Evolutionary conservation across 2,797 vertebrate species (phyloP).

Genomic region (Philypnodon macrostomus): DNA sequence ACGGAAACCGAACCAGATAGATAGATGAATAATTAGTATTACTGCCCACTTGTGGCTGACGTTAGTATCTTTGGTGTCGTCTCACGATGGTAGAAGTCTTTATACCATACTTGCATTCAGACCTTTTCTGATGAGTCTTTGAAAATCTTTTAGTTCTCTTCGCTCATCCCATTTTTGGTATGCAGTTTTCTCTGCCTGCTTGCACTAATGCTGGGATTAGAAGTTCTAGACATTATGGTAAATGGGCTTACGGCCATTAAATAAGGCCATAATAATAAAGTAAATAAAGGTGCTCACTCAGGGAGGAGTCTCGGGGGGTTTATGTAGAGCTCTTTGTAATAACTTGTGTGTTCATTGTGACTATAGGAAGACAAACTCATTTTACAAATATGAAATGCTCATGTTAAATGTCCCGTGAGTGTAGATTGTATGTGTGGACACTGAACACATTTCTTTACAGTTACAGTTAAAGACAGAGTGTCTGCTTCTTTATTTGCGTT

Average conservation of each 20-base stretch:
- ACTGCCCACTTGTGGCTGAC: no score
- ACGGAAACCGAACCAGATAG: no score
- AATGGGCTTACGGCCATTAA: neutral
- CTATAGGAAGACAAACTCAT: no score
- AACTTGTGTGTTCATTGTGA: no score
- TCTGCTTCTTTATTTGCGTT: neutral
- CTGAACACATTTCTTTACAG: neutral
- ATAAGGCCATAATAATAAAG: neutral
- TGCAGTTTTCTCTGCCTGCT: neutral
- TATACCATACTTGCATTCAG: no score
- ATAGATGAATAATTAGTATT: no score
- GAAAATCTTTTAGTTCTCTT: neutral
- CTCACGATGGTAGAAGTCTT: no score
- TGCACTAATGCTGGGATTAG: neutral
- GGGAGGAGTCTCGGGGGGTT: neutral
- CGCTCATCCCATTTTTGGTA: neutral
- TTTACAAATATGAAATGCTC: no score
- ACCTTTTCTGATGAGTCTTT: no score
- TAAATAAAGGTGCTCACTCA: neutral
- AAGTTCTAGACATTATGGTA: conserved; percentile 1
- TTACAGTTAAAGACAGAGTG: neutral
- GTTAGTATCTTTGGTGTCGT: no score
- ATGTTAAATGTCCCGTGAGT: neutral
- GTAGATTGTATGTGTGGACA: no score
- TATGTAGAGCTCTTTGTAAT: neutral